Base-by-base conservation (phyloP, 2,888 invertebrate species). In the Agonopterix heracliana region DNA sequence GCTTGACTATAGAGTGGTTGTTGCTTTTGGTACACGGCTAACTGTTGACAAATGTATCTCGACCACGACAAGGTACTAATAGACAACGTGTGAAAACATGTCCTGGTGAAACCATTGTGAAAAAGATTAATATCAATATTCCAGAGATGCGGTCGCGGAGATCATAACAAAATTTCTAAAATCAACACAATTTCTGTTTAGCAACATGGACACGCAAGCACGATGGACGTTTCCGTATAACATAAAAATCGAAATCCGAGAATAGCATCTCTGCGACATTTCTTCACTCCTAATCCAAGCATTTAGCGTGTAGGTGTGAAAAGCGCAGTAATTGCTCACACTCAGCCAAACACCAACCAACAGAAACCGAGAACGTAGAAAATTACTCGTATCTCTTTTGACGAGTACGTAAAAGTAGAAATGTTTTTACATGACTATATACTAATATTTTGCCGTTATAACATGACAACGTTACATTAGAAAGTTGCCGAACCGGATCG, bases 281-380 rank as follows among this genome's bases (percentile, higher is more conserved):
- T 81, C 74, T 61, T 67, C 67, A 59, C 60, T 51, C 62, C 61
- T 69, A 76, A 72, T 71, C 67, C 65, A 67, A 71, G 66, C 81
- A 57, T 66, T 88, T 87, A 87, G 79, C 80, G 57, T 60, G 64
- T 57, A 74, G 63, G 84, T 83, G 87, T 87, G 79, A 87, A 87
- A 84, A 87, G 85, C 79, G 62, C 53, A 68, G 73, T 81, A 80
- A 84, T 86, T 79, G 78, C 75, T 71, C 61, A 53, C 61, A 65
- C 60, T 65, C 50, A 61, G 70, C 72, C 68, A 73, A 78, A 26
- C 26, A 26, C 17, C 9, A n/a, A n/a, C n/a, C n/a, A 38, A 38
- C n/a, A 38, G 9, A 9, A n/a, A 38, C 38, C 9, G 38, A 38
- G n/a, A 38, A 38, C 2, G 38, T 38, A 10, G n/a, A 38, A 38